Evolutionary conservation across 2,113 vertebrate species (phyloP), one percentile per base, ranked within the genome.

Genomic region (Pseudorectes ferrugineus): DNA sequence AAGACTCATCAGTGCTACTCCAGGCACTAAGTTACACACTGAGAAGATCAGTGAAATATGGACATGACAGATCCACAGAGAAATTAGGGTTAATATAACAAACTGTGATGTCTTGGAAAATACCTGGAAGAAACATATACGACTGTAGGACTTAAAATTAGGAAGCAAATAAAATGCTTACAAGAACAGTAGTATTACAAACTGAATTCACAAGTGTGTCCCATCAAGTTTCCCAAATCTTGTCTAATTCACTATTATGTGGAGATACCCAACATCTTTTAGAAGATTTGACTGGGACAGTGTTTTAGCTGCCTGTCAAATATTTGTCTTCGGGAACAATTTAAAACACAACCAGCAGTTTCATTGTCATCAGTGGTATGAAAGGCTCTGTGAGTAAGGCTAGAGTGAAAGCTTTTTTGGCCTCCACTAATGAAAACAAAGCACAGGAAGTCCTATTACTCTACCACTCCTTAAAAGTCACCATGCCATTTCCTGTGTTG

Each of bases 241-340:
- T 1, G 0, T 29, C 23, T 45, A 61, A 77, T 61, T 77, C 46
- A 45, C 10, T 25, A 65, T 26, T 10, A 35, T 2, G 0, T 33
- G 12, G 48, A 80, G n/a, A 38, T 43, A 68, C 12, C 8, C 8
- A 16, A 48, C 5, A 40, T 38, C 6, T 66, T 38, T 79, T 45
- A 62, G 29, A 76, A 76, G 12, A n/a, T 46, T 73, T 57, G 42
- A 43, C 48, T 45, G 16, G 22, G 35, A 61, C 14, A 63, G 20
- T 28, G 15, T 49, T 91, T 65, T 46, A 85, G 23, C 7, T 51
- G 21, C 29, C 29, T 51, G 13, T 73, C 31, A 85, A 87, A 40
- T 36, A 21, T 31, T 72, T 73, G 11, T 46, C 14, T n/a, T 38
- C 0, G 0, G 22, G 42, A 82, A 42, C 31, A 74, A 38, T 20